Base-by-base conservation (phyloP, 2,888 invertebrate genomes). In the Cylloceria caligata region DNA sequence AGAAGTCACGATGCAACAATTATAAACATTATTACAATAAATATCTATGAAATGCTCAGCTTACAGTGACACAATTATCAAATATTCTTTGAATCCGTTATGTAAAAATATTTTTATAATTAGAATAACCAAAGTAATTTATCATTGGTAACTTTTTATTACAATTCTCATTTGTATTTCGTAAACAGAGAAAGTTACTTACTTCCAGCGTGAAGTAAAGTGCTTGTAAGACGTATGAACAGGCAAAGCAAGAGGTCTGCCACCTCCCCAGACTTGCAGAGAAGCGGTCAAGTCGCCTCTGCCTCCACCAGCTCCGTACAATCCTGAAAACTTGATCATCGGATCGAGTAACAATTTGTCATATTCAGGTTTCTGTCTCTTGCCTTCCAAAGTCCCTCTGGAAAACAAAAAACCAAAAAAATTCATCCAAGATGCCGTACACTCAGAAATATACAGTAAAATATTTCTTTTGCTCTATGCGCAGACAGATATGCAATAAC, bases 361-460 rank as follows among this genome's bases (percentile, higher is more conserved):
- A 94, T 97, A 98, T 88, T 97, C 96, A 0, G 97, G 98, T 89
- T 97, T 96, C 67, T 96, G 95, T 76, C 97, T 94, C 91, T 96
- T 96, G 0, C 99, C 99, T 94, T 99, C 99, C 81, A 99, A 93
- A 1, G 98, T 98, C 6, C 99, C 98, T 89, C 98, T 98, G 90
- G 60, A 93, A 90, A 82, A 87, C 76, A 6, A 9, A 16, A 79
- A 74, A 81, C 36, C 60, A 67, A 78, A 49, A 49, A 60, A 60
- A 36, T 60, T 60, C 60, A 60, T 60, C 34, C 3, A n/a, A n/a
- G 30, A 1, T 34, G 34, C n/a, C 11, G 6, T 34, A 11, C 9
- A n/a, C 19, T 19, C 0, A 7, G 36, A 16, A 60, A 60, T 36
- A 9, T 16, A 7, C 16, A 34, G 19, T 7, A 19, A 36, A 16